These are phyloP conservation scores for Campylomormyrus numenius DNA, from an alignment of 2,113 vertebrate genomes.

Conservation along the genomic window DNA sequence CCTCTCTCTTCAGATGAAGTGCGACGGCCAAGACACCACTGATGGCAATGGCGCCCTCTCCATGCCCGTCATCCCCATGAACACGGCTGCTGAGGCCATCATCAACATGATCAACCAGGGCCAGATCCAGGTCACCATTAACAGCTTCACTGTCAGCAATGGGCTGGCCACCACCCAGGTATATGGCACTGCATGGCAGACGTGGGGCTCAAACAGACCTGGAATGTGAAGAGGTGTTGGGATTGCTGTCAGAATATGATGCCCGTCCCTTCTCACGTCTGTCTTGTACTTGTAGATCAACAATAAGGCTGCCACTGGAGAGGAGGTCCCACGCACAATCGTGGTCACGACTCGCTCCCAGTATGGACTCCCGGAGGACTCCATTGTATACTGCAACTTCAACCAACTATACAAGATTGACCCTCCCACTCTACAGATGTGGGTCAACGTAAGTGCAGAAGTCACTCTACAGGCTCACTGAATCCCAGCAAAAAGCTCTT, in stretches of 20 bases:
- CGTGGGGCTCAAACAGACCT: neutral
- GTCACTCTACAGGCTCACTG: neutral
- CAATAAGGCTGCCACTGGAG: constrained; percentile 96
- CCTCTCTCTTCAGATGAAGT: constrained; percentile 75
- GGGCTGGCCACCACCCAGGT: constrained; percentile 97
- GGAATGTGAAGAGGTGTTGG: neutral
- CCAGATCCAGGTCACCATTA: constrained; percentile 97
- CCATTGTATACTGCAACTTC: constrained; percentile 97
- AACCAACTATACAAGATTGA: constrained; percentile 99
- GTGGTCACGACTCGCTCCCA: constrained; percentile 97
- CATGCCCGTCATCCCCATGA: constrained; percentile 98
- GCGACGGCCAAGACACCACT: constrained; percentile 75
- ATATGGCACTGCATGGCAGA: constrained; percentile 12
- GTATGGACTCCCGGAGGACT: constrained; percentile 93
- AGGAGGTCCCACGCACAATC: constrained; percentile 94
- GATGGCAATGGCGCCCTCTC: constrained; percentile 82
- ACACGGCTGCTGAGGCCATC: constrained; percentile 94
- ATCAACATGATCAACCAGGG: constrained; percentile 99
- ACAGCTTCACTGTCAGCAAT: constrained; percentile 94
- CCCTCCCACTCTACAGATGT: constrained; percentile 94
- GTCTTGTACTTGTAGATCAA: constrained; percentile 69
- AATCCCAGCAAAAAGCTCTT: neutral
- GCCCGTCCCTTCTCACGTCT: neutral
- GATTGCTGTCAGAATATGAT: neutral
- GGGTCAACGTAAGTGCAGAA: constrained; percentile 85